Percentiles rank a stretch among this genome's conserved stretches.
phyloP scores from a whole-genome alignment of 2,797 vertebrate genomes.

The Melanotaenia trifasciata region DNA sequence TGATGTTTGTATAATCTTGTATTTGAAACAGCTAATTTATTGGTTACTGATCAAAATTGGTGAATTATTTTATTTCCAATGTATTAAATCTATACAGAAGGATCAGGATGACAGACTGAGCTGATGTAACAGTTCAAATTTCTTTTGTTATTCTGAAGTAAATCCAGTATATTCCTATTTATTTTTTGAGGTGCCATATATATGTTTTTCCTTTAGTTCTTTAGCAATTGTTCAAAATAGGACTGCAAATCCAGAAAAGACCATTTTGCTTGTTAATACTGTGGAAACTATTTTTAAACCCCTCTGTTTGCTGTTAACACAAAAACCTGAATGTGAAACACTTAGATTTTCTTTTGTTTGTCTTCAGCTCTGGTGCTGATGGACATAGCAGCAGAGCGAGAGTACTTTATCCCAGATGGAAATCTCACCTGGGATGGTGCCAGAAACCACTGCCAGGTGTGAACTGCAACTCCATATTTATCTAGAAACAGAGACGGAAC shows the following conservation, averaged over 20 bases:
- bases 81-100: background rate
- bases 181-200: background rate
- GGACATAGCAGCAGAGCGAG: conserved; percentile 32
- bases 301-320: background rate
- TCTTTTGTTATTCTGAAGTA: too few species aligned
- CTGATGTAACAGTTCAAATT: background rate
- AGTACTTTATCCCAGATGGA: conserved; percentile 33
- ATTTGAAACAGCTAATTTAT: too few species aligned
- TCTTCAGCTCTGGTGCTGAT: conserved; percentile 35
- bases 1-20: too few species aligned
- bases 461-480: background rate
- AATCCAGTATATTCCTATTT: background rate
- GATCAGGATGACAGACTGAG: background rate
- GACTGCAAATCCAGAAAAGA: too few species aligned
- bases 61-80: background rate
- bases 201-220: background rate
- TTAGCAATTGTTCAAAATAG: background rate
- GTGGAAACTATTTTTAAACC: background rate
- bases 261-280: too few species aligned
- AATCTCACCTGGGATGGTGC: conserved; percentile 65
- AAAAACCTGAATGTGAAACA: background rate
- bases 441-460: conserved; percentile 73
- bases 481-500: too few species aligned
- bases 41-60: too few species aligned
- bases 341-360: background rate